Base-by-base conservation (phyloP, 2,888 invertebrate species). In the Stenchaetothrips biformis region DNA sequence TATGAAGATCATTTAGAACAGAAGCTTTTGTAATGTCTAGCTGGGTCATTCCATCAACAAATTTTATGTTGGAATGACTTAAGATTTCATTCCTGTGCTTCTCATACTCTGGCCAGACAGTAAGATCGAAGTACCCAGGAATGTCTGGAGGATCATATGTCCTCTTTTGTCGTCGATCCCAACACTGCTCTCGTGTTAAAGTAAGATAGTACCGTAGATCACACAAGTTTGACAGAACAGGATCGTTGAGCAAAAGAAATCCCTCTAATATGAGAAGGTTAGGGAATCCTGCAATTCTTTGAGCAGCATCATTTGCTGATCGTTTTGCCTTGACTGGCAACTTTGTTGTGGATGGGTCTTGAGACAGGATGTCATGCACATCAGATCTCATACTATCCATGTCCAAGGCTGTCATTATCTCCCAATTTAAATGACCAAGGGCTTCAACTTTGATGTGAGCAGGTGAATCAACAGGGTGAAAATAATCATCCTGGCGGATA, bases 91-190 rank as follows among this genome's bases (percentile, higher is more conserved):
- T 25, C 11, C 67, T 25, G 25, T 74, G 18, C 8, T 87, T 88
- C 81, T 91, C 84, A 85, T 96, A 94, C 85, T 92, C 92, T n/a
- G 97, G 97, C 97, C 97, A 98, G n/a, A 94, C 95, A 85, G 93
- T 92, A 83, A 87, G 87, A 78, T 97, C 95, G 88, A 97, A 97
- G 88, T 97, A 98, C 0, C 95, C 95, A 0, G 91, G 91, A 2
- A 93, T 89, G 88, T 98, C 97, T 0, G 97, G 94, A 27, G 97
- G 97, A 80, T 93, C 91, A 86, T 97, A 98, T n/a, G 88, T 86
- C 59, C 94, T 88, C 37, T 84, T 84, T 53, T 86, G 85, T 82
- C 95, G 89, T 37, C 96, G 89, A 49, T 88, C 84, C 83, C 87
- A 87, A 84, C 95, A 95, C 85, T 91, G 91, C 49, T 91, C 92